Evolutionary conservation across 2,113 vertebrate species (phyloP), one percentile per base, ranked within the genome.

Genomic region (Neolamprologus tretocephalus): DNA sequence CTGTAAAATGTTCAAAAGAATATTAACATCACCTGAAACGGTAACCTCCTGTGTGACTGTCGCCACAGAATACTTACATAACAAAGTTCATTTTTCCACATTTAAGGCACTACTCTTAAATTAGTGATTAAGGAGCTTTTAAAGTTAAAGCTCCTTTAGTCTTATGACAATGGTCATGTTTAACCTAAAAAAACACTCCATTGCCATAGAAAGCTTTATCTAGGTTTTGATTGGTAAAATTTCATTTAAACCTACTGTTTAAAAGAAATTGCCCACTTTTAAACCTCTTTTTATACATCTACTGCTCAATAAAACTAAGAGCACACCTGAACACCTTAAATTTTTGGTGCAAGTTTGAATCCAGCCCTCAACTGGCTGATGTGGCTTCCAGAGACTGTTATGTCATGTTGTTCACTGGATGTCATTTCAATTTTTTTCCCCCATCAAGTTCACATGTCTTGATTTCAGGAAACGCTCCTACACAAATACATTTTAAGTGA

Each of bases 241-340:
- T 42, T 71, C 0, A 71, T 26, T 42, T 23, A 71, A 42, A 71
- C 8, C 37, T 71, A 23, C 21, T 16, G 37, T 71, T 71, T 71
- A 71, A 42, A 26, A 42, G 35, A 71, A 40, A 42, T 0, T 45
- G 21, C 5, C 35, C 35, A 23, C 1, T 42, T 71, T 0, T 9
- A 71, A 71, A 42, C 66, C 66, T 42, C 13, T 42, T 23, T 42
- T 42, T 42, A 23, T 1, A 66, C 4, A 14, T 71, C 12, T 71
- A 42, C 35, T 23, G 13, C 8, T 42, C 37, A 42, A 71, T 16
- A 42, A 16, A 71, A 42, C 8, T 0, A 71, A 42, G 37, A 71
- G n/a, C n/a, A 42, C 66, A 42, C 37, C 5, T 42, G 66, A 71
- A 42, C 35, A 42, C 0, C 66, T 42, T 42, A 5, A 0, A 71